Evolutionary conservation across 1,140 invertebrate genomes (phyloP).

Genomic region (Listronotus oregonensis): DNA sequence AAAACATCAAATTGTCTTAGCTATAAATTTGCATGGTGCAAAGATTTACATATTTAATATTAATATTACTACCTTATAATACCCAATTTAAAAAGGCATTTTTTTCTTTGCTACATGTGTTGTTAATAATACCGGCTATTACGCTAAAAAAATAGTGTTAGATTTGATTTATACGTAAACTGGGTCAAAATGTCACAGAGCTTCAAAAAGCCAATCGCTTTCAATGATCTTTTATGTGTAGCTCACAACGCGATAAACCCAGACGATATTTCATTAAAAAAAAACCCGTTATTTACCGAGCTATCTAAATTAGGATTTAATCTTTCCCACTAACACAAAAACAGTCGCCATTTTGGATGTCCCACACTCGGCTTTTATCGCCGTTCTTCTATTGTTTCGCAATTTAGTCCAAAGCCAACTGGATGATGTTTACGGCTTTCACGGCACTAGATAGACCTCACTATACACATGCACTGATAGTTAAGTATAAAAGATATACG

Average conservation of each 20-base stretch:
- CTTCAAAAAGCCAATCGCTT: too few relatives aligned
- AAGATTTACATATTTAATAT: too few relatives aligned
- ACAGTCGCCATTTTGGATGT: slow-evolving; percentile 17
- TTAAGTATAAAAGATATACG: slow-evolving; percentile 8
- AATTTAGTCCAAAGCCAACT: slow-evolving; percentile 25
- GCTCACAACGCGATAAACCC: background rate
- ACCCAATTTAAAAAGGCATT: too few relatives aligned
- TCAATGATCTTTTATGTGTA: too few relatives aligned
- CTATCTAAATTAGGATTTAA: slow-evolving; percentile 26
- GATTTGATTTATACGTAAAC: too few relatives aligned
- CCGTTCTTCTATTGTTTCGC: slow-evolving; percentile 16
- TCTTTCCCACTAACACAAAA: slow-evolving; percentile 23
- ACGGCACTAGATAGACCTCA: slow-evolving; percentile 8
- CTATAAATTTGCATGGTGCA: too few relatives aligned
- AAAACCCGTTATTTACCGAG: slow-evolving; percentile 3
- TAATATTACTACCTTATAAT: too few relatives aligned
- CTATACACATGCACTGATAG: slow-evolving; percentile 16
- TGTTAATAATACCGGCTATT: too few relatives aligned
- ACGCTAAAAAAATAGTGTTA: too few relatives aligned
- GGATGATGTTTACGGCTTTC: slow-evolving; percentile 8
- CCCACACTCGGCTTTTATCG: slow-evolving; percentile 4
- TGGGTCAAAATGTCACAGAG: too few relatives aligned
- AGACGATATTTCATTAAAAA: slow-evolving; percentile 6
- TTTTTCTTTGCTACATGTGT: too few relatives aligned
- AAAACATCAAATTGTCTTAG: too few relatives aligned